Base-by-base conservation (phyloP, 2,888 invertebrate genomes). In the Apodemia hepburni region DNA sequence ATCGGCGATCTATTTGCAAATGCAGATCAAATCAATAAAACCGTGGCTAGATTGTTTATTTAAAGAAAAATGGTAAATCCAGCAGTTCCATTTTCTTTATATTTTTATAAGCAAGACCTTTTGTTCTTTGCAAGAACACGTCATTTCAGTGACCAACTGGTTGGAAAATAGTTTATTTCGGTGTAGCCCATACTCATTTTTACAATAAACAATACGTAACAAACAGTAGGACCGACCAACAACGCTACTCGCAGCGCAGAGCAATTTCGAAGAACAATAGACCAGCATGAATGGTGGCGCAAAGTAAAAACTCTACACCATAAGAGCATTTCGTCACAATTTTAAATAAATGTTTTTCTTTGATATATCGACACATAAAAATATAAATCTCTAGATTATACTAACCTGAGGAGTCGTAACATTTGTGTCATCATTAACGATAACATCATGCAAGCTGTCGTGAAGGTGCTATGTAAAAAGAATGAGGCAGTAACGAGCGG, bases 251-350 rank as follows among this genome's bases (percentile, higher is more conserved):
- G 80, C 80, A 74, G 77, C 82, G 79, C 79, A 81, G 83, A 85
- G 87, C 87, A 88, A 87, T 89, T 88, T 85, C 82, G 78, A 84
- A 86, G 84, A 88, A 88, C 87, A 88, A 89, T 88, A 83, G 84
- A 80, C 82, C 75, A 77, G 80, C 78, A 82, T 87, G 86, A 87
- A 88, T 87, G 77, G 81, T 79, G 75, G 79, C 79, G 82, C 80
- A 80, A 85, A 87, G 84, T 84, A 87, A 86, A 86, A 86, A 86
- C 75, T 85, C 84, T 85, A 87, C 85, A 84, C 84, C 84, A 85
- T n/a, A 45, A 45, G 45, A 45, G 45, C 6, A 45, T 45, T 45
- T 6, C 15, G 42, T 42, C 45, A 45, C 45, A 45, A 45, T 45
- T 45, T 45, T 45, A 45, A 45, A 45, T 45, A 45, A 45, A 45